Conservation (phyloP, 2,888 invertebrate species). For the Lasius platythorax region DNA sequence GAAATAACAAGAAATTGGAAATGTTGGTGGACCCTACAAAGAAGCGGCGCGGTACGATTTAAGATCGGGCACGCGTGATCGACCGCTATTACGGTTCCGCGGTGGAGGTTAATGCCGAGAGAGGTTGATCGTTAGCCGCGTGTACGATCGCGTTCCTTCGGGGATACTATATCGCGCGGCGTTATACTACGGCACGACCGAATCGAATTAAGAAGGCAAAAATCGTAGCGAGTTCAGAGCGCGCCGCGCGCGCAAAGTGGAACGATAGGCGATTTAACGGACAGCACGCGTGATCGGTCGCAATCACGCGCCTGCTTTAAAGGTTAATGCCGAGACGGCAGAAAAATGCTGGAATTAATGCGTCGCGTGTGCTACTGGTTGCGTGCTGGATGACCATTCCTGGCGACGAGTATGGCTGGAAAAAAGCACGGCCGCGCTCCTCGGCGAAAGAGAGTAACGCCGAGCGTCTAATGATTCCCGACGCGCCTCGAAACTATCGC, state of each 20-base stretch:
- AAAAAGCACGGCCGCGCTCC: slow-evolving; percentile 56
- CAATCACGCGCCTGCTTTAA: slow-evolving; percentile 73
- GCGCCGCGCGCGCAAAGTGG: slow-evolving; percentile 49
- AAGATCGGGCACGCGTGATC: slow-evolving; percentile 62
- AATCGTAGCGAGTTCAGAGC: slow-evolving; percentile 43
- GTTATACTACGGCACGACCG: slow-evolving; percentile 37
- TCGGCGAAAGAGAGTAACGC: slow-evolving; percentile 60
- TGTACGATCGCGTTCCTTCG: slow-evolving; percentile 35
- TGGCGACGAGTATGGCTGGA: slow-evolving; percentile 47
- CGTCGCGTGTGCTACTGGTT: slow-evolving; percentile 79
- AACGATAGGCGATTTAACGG: slow-evolving; percentile 61
- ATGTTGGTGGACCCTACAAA: slow-evolving; percentile 11
- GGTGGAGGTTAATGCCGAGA: slow-evolving; percentile 55
- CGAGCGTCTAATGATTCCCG: slow-evolving; percentile 66
- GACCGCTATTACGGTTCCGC: slow-evolving; percentile 51
- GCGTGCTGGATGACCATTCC: slow-evolving; percentile 76
- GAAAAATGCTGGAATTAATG: slow-evolving; percentile 77
- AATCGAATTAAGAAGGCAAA: slow-evolving; percentile 45
- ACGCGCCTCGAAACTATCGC: slow-evolving; percentile 60
- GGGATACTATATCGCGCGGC: slow-evolving; percentile 25
- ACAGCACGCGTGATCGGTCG: slow-evolving; percentile 68
- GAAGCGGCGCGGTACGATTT: slow-evolving; percentile 38
- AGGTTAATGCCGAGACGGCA: slow-evolving; percentile 71
- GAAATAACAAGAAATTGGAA: slow-evolving; percentile 42
- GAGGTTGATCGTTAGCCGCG: slow-evolving; percentile 55